Evolutionary conservation across 2,797 vertebrate genomes (phyloP).

Genomic region (Leptodactylus fallax): DNA sequence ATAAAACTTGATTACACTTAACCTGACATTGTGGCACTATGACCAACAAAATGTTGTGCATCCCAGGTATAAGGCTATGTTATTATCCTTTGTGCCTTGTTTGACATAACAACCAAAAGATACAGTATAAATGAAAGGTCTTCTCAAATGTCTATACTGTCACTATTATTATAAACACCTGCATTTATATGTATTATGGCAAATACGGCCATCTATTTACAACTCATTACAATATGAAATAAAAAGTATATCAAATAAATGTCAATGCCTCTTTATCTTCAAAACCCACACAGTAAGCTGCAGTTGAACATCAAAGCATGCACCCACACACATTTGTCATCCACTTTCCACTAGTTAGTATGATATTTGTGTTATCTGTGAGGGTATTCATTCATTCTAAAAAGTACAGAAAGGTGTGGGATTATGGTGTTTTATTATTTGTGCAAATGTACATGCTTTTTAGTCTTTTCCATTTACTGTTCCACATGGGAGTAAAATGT

Average conservation of each 20-base stretch:
- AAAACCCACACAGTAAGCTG: neutral
- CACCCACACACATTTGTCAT: neutral
- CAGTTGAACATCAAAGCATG: neutral
- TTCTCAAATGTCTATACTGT: neutral
- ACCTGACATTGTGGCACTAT: too few species aligned
- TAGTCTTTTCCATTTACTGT: neutral
- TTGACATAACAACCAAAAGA: neutral
- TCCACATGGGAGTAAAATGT: neutral
- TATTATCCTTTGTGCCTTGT: neutral
- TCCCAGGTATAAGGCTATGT: neutral
- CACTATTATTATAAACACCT: neutral
- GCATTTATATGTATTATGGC: neutral
- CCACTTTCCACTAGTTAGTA: neutral
- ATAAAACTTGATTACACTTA: too few species aligned
- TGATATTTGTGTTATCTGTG: neutral
- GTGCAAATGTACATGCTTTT: neutral
- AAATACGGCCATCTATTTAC: neutral
- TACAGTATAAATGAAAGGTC: neutral
- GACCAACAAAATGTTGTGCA: too few species aligned
- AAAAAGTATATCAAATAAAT: neutral
- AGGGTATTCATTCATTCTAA: neutral
- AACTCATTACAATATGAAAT: neutral
- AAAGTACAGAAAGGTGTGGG: neutral
- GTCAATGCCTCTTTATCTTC: neutral
- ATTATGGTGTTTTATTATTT: neutral